These are phyloP conservation scores for Sinosuthora webbiana DNA, from an alignment of 2,113 vertebrate species.

Conservation along the genomic window DNA sequence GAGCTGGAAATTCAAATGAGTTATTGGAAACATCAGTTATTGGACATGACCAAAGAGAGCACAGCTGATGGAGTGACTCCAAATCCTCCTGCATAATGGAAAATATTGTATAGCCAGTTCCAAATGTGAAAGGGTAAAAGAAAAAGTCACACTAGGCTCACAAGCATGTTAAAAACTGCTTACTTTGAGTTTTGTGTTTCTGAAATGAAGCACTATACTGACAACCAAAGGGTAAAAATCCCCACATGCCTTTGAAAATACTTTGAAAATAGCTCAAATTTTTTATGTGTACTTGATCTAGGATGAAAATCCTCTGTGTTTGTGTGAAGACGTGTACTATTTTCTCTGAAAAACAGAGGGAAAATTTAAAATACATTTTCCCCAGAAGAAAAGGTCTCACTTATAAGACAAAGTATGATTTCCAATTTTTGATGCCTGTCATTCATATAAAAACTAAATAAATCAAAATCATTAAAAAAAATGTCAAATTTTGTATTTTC, in stretches of 20 bases:
- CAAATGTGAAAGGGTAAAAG: constrained; percentile 5
- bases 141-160: not conserved
- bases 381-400: not conserved
- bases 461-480: not conserved
- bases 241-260: not conserved
- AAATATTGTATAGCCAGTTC: constrained; percentile 5
- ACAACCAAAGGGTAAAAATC: not conserved
- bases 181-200: not conserved
- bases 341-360: not conserved
- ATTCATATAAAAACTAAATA: not conserved
- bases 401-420: not conserved
- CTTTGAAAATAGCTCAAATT: not conserved
- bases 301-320: not conserved
- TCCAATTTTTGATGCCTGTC: not conserved
- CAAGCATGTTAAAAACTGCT: not conserved
- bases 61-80: not conserved
- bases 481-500: not conserved
- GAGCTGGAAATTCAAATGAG: constrained; percentile 21
- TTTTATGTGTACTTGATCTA: not conserved
- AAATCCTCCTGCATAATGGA: constrained; percentile 27
- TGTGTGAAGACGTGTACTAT: not conserved
- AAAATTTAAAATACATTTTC: not conserved
- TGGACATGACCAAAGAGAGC: constrained; percentile 29
- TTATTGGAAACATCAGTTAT: constrained; percentile 38
- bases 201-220: not conserved